Evolutionary conservation across 1,140 invertebrate genomes (phyloP).

Genomic region (Oedothorax gibbosus): DNA sequence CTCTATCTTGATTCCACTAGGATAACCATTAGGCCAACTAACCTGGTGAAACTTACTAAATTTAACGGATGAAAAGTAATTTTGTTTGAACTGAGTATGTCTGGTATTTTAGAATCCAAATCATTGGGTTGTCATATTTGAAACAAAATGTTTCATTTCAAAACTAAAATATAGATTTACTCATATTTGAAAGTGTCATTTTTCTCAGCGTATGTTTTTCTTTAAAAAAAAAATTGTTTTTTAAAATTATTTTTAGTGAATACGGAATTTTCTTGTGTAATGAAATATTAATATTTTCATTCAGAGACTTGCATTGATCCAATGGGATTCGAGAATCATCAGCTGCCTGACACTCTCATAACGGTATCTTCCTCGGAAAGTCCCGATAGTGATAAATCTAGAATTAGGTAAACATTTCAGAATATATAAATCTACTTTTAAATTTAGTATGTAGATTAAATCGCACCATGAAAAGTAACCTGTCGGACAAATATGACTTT

Average conservation of each 20-base stretch:
- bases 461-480: no score
- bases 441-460: not conserved
- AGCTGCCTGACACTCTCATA: constrained; percentile 32
- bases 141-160: no score
- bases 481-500: no score
- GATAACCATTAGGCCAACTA: no score
- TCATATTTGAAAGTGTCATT: no score
- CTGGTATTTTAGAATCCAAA: no score
- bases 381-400: constrained; percentile 36
- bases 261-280: not conserved
- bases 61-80: no score
- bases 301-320: constrained; percentile 27
- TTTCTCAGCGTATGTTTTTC: not conserved
- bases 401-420: constrained; percentile 30
- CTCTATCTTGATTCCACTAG: no score
- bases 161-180: no score
- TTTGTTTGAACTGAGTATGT: no score
- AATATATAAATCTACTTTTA: not conserved
- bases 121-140: no score
- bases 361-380: constrained; percentile 56
- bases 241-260: not conserved
- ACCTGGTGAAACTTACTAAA: no score
- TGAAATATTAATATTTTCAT: not conserved
- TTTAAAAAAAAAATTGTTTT: not conserved
- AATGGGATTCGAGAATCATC: constrained; percentile 52